Percentiles rank a stretch among this genome's conserved stretches.
Conservation (phyloP, 2,888 invertebrate genomes). For the Psylliodes chrysocephalus region DNA sequence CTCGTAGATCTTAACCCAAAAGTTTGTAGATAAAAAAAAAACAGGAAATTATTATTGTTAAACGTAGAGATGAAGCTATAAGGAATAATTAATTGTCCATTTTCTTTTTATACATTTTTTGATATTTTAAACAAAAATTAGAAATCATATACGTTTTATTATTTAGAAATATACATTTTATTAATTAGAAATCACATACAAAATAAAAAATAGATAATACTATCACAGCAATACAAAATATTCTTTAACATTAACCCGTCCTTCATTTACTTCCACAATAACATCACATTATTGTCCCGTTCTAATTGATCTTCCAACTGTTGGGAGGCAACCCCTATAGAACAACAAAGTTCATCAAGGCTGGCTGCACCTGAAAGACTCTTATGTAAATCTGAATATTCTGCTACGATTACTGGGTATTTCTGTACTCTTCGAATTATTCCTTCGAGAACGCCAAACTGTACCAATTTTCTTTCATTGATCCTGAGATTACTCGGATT, state of each 20-base stretch:
- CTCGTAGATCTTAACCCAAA: no score
- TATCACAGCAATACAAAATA: neutral
- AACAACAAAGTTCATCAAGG: constrained; percentile 91
- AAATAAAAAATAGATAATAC: neutral
- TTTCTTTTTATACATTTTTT: no score
- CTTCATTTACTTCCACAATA: constrained; percentile 77
- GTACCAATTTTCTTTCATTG: constrained; percentile 83
- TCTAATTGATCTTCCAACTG: constrained; percentile 86
- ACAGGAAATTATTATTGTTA: no score
- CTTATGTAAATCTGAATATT: constrained; percentile 65
- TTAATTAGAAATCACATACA: neutral
- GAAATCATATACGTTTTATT: no score
- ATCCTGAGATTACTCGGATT: constrained; percentile 80
- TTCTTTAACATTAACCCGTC: neutral
- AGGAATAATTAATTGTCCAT: no score
- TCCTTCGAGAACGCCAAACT: constrained; percentile 88
- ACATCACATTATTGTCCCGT: constrained; percentile 81
- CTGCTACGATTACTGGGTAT: constrained; percentile 60
- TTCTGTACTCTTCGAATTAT: constrained; percentile 85
- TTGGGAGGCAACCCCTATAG: constrained; percentile 78
- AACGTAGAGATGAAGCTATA: no score
- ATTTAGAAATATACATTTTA: no score
- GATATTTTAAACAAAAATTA: no score
- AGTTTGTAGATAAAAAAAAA: no score
- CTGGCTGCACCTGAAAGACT: constrained; percentile 84